A percentile compares a stretch with the other conserved stretches of the same genome.
phyloP scores from a whole-genome alignment of 1,140 invertebrate species.

The Chymomyza costata region DNA sequence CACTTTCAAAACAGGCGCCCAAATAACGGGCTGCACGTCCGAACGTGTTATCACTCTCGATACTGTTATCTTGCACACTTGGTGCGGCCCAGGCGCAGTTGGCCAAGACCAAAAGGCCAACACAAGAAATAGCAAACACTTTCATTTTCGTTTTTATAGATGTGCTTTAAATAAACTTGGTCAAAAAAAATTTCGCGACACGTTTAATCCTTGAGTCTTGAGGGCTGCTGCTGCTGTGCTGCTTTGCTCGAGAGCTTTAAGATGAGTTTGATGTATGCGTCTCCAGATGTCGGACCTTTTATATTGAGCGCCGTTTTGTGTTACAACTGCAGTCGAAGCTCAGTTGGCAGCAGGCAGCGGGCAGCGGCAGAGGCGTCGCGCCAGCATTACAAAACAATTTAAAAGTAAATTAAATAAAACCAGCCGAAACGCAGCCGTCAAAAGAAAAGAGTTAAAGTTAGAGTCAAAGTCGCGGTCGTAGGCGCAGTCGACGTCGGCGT shows the following conservation, averaged over 20 bases:
- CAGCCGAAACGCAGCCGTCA: constrained; percentile 5
- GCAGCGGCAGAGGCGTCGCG: background rate
- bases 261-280: constrained; percentile 75
- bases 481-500: background rate
- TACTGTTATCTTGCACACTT: constrained; percentile 67
- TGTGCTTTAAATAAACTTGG: background rate
- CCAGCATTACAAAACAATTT: constrained; percentile 70
- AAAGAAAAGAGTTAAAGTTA: too few relatives aligned
- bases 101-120: constrained; percentile 56
- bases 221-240: constrained; percentile 31
- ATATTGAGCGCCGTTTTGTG: constrained; percentile 55
- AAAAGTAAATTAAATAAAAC: constrained; percentile 62
- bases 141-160: constrained; percentile 64
- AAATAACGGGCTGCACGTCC: constrained; percentile 63
- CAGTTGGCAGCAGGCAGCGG: background rate
- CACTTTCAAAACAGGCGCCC: constrained; percentile 69
- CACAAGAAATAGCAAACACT: constrained; percentile 68
- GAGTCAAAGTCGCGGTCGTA: too few relatives aligned
- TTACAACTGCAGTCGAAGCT: constrained; percentile 21
- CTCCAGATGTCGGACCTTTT: constrained; percentile 56
- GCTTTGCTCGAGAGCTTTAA: constrained; percentile 50
- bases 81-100: constrained; percentile 67
- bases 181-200: constrained; percentile 22
- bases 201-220: constrained; percentile 54
- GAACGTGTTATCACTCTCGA: constrained; percentile 64